Evolutionary conservation across 2,113 vertebrate genomes (phyloP), one percentile per base, ranked within the genome.

Genomic region (Prunella fulvescens): DNA sequence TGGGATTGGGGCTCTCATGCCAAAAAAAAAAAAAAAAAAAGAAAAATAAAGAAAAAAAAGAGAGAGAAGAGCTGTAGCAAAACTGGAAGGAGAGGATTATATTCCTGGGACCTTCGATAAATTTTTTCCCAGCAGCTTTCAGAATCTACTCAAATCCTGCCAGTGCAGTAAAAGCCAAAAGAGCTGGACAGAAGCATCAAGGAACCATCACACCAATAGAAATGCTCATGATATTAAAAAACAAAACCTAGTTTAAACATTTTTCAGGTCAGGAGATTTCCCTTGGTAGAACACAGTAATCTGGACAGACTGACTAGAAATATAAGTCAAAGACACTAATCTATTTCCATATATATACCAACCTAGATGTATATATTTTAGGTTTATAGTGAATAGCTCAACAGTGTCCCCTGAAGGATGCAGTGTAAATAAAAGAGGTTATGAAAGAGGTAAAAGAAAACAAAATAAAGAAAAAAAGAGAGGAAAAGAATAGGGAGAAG

Each of bases 321-420:
- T 37, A 15, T 35, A 70, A 93, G 48, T 80, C 50, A 85, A 47
- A 81, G 26, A 61, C 37, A 47, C 23, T 58, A 48, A 82, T 80
- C 54, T 54, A 12, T 82, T 83, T 83, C 65, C 28, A 47, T 54
- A 60, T 25, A 61, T 56, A 73, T 18, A 60, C 40, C 26, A 83
- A 53, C 31, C 13, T 61, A 24, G 20, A 78, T 81, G 39, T 93
- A 83, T 92, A 20, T 40, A 54, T 86, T 82, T 92, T 62, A 66
- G 33, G n/a, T 90, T 56, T 86, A 86, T 86, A 78, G 60, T 31
- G 77, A 66, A 74, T 88, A 92, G 91, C 83, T 96, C 91, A 95
- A 95, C 60, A 88, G 80, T 94, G 94, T 95, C 94, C 92, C 86
- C 94, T 91, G 76, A 96, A 96, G 92, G 80, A 86, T 67, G 42